A percentile compares a stretch with the other conserved stretches of the same genome.
Evolutionary conservation across 23 tunicate species (phyloP).

Genomic region (Ascidia mentula): DNA sequence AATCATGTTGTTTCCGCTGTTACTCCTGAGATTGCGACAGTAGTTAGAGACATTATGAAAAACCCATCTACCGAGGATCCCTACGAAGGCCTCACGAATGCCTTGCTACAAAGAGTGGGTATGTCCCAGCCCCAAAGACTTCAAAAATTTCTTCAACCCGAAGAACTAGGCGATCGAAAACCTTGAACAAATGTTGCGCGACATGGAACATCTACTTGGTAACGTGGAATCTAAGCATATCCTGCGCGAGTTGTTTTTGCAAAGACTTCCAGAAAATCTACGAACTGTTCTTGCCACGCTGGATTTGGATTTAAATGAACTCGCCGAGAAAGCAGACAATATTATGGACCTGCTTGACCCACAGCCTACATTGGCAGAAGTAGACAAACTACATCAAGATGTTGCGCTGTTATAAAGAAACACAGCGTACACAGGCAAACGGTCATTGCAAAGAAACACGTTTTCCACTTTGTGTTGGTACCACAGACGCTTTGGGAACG

Average conservation of each 20-base stretch:
- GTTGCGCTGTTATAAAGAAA: neutral
- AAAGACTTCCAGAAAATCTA: no score
- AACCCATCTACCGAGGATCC: no score
- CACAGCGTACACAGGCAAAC: neutral
- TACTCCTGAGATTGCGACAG: no score
- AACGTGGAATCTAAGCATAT: neutral
- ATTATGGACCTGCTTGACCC: neutral
- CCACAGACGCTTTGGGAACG: neutral
- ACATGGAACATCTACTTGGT: neutral
- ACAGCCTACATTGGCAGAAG: neutral
- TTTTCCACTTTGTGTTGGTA: slow-evolving; percentile 13
- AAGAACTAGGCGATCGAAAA: neutral
- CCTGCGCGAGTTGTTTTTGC: no score
- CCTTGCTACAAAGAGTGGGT: no score
- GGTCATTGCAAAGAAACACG: neutral
- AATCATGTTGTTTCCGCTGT: no score
- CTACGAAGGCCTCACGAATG: no score
- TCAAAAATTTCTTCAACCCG: no score
- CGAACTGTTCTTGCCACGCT: neutral
- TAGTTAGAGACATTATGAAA: no score
- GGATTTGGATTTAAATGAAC: neutral
- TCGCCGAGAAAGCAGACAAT: neutral
- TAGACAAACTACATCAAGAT: neutral
- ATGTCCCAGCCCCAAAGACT: no score
- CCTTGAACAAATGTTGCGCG: neutral